Conservation (phyloP, 2,797 vertebrate genomes). For the Poeciliopsis paucimaculata region DNA sequence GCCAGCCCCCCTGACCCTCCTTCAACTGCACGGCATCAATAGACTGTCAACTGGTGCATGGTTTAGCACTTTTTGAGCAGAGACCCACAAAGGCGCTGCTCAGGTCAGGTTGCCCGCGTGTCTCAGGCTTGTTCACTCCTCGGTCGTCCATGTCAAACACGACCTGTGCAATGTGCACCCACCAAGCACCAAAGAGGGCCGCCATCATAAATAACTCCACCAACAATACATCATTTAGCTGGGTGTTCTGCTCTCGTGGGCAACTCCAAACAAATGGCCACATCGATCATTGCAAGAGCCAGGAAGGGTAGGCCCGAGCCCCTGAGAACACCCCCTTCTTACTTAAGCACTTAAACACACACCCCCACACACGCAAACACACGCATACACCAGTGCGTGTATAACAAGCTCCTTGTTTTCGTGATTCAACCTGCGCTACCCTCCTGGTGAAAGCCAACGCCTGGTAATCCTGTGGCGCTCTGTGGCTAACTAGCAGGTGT, state of each 20-base stretch:
- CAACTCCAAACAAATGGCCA: conserved; percentile 83
- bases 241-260: conserved; percentile 78
- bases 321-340: conserved; percentile 51
- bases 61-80: conserved; percentile 64
- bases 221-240: conserved; percentile 82
- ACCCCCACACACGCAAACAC: conserved; percentile 28
- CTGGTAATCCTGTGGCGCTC: conserved; percentile 72
- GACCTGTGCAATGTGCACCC: conserved; percentile 70
- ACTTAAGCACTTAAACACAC: conserved; percentile 60
- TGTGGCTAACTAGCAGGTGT: conserved; percentile 66
- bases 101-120: conserved; percentile 66
- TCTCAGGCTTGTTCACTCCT: conserved; percentile 78
- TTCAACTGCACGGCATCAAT: conserved; percentile 40
- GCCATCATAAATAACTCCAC: conserved; percentile 81
- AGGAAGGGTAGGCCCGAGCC: conserved; percentile 62
- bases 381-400: conserved; percentile 48
- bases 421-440: conserved; percentile 60
- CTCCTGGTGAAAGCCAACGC: conserved; percentile 36
- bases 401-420: conserved; percentile 68
- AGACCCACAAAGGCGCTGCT: conserved; percentile 64
- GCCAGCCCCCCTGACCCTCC: conserved; percentile 39
- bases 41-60: conserved; percentile 43
- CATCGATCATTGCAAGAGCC: conserved; percentile 78
- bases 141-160: conserved; percentile 80
- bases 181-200: conserved; percentile 67